Conservation (phyloP, 2,113 vertebrate genomes). For the Sapajus apella region DNA sequence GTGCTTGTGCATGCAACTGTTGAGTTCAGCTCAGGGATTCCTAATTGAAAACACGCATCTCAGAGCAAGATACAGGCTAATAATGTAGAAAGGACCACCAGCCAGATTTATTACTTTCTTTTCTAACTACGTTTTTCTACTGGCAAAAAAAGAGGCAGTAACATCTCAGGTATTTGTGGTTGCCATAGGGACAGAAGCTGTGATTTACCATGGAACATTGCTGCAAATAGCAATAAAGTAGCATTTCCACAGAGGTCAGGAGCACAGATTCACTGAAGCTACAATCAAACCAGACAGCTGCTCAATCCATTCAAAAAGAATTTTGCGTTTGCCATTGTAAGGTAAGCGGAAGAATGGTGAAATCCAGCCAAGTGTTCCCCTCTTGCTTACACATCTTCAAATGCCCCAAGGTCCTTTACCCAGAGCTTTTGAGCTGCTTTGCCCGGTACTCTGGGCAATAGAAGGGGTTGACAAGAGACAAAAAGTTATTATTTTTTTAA, state of each 20-base stretch:
- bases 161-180: slow-evolving; percentile 48
- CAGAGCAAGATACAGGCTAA: not conserved
- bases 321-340: slow-evolving; percentile 33
- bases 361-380: slow-evolving; percentile 17
- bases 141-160: slow-evolving; percentile 43
- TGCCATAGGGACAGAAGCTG: slow-evolving; percentile 69
- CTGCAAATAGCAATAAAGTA: slow-evolving; percentile 70
- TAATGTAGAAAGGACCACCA: slow-evolving; percentile 1
- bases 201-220: slow-evolving; percentile 55
- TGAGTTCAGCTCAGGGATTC: not conserved
- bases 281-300: slow-evolving; percentile 55
- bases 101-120: slow-evolving; percentile 25
- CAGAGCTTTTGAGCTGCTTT: not conserved
- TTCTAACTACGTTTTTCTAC: slow-evolving; percentile 31
- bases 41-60: slow-evolving; percentile 43
- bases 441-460: not conserved
- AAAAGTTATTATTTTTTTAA: not conserved
- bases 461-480: not conserved
- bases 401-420: not conserved
- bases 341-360: slow-evolving; percentile 16
- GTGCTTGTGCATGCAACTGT: not conserved
- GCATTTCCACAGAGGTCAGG: slow-evolving; percentile 67
- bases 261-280: slow-evolving; percentile 49
- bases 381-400: not conserved
- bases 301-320: slow-evolving; percentile 45